These are phyloP conservation scores for Limnothrissa miodon DNA, from an alignment of 2,113 vertebrate species.

Conservation along the genomic window DNA sequence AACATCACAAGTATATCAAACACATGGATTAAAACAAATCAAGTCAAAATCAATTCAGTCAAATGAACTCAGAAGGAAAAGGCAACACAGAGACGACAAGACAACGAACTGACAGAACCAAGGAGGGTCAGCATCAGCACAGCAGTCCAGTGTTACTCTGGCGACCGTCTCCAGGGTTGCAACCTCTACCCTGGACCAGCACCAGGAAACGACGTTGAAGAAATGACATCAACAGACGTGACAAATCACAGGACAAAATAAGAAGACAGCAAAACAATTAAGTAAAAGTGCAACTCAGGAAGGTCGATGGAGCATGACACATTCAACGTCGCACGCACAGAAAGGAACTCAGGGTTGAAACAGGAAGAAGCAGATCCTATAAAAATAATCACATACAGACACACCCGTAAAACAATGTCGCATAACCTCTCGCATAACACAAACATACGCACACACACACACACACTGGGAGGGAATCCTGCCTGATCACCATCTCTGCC, in stretches of 20 bases:
- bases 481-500: background rate
- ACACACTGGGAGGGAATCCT: background rate
- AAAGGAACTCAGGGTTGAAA: background rate
- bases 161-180: background rate
- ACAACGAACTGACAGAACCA: background rate
- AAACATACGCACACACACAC: conserved; percentile 26
- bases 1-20: conserved; percentile 47
- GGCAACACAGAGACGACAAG: background rate
- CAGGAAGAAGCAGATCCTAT: conserved; percentile 28
- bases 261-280: background rate
- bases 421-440: conserved; percentile 39
- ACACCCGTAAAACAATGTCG: conserved; percentile 33
- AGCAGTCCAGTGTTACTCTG: background rate
- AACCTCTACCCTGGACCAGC: background rate
- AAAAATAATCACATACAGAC: conserved; percentile 50
- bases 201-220: background rate
- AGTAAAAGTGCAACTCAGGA: background rate
- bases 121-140: background rate
- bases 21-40: conserved; percentile 43
- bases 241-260: conserved; percentile 9
- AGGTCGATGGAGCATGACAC: background rate
- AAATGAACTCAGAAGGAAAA: background rate
- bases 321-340: background rate
- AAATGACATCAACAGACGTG: conserved; percentile 6
- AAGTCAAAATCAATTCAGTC: background rate